A percentile compares a stretch with the other conserved stretches of the same genome.
These are phyloP conservation scores for Schlechtendalia chinensis DNA, from an alignment of 1,140 invertebrate species.

Conservation along the genomic window DNA sequence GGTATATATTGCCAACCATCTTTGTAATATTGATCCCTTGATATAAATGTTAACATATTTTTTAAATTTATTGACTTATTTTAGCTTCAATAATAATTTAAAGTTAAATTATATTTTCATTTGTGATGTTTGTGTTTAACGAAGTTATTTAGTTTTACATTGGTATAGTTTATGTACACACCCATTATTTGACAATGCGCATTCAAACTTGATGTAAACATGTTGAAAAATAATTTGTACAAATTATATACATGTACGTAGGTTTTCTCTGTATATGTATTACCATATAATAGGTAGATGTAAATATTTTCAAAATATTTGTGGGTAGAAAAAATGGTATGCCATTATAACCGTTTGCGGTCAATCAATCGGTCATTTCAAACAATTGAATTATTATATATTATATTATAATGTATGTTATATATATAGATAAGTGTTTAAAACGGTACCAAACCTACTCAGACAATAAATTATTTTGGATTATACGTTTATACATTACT, in stretches of 20 bases:
- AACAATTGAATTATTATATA: conserved; percentile 22
- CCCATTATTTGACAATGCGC: background rate
- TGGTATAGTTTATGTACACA: background rate
- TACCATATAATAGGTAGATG: background rate
- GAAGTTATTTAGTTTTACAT: background rate
- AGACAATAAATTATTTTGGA: background rate
- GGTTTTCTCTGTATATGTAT: conserved; percentile 1
- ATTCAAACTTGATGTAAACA: background rate
- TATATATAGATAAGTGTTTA: background rate
- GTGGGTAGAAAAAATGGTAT: conserved; percentile 2
- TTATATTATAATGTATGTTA: background rate
- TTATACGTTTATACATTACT: no score
- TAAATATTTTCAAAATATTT: background rate
- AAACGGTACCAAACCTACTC: no score
- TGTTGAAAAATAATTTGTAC: background rate
- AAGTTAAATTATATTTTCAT: no score
- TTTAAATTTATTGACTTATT: no score
- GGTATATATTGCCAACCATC: no score
- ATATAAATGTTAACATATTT: no score
- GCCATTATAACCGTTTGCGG: background rate
- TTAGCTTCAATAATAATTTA: no score
- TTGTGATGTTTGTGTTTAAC: no score
- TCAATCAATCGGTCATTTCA: background rate
- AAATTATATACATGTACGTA: background rate
- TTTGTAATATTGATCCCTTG: no score